Conservation (phyloP, 2,888 invertebrate species). For the Athalia circularis region DNA sequence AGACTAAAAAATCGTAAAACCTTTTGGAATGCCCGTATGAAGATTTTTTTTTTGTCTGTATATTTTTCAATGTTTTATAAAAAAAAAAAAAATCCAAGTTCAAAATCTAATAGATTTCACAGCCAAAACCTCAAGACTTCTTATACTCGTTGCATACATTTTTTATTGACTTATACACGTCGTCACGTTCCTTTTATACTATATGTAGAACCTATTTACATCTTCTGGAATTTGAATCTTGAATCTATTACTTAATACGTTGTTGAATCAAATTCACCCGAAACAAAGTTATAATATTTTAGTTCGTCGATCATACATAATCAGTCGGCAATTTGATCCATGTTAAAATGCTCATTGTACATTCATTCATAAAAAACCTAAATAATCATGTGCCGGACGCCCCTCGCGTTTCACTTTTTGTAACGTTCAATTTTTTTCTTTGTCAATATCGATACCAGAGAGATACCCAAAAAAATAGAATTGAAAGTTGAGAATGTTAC, state of each 20-base stretch:
- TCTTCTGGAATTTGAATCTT: slow-evolving; percentile 2
- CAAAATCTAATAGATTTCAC: slow-evolving; percentile 23
- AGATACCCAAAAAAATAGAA: neutral
- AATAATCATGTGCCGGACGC: too few relatives aligned
- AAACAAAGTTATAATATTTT: too few relatives aligned
- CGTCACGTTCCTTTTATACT: slow-evolving; percentile 7
- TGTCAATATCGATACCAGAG: neutral
- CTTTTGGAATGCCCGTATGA: slow-evolving; percentile 33
- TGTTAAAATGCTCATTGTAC: too few relatives aligned
- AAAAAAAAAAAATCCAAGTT: slow-evolving; percentile 22
- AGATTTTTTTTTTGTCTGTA: neutral
- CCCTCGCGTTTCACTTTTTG: too few relatives aligned
- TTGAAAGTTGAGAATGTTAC: neutral
- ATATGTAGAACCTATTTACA: slow-evolving; percentile 28
- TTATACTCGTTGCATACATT: slow-evolving; percentile 9
- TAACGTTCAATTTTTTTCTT: too few relatives aligned
- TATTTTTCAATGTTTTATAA: neutral
- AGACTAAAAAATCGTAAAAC: slow-evolving; percentile 8
- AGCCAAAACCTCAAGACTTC: slow-evolving; percentile 24
- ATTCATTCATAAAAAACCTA: too few relatives aligned
- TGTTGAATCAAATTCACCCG: neutral
- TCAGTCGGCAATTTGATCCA: too few relatives aligned
- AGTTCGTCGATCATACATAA: too few relatives aligned
- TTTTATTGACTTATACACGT: neutral
- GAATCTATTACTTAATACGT: neutral